Evolutionary conservation across 2,797 vertebrate species (phyloP).

Genomic region (Dromococcyx pavoninus): DNA sequence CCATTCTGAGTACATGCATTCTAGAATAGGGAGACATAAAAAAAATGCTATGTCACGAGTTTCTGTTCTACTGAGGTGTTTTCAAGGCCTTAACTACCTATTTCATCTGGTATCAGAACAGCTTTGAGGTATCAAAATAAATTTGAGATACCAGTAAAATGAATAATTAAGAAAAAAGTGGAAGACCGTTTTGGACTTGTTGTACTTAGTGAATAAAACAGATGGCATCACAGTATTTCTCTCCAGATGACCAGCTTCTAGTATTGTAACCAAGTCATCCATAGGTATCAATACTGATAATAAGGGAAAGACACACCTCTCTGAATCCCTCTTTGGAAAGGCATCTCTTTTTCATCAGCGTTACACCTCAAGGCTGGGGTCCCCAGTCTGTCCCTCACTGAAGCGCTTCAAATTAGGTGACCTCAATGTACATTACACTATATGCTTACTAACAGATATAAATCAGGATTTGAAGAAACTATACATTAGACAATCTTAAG

Average conservation of each 20-base stretch:
- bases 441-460: background rate
- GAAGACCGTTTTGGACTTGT: background rate
- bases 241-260: background rate
- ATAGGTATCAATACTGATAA: background rate
- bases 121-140: background rate
- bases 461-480: background rate
- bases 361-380: background rate
- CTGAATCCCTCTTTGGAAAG: background rate
- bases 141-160: background rate
- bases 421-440: background rate
- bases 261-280: background rate
- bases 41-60: fast-evolving
- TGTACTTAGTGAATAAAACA: background rate
- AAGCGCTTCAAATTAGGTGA: background rate
- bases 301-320: background rate
- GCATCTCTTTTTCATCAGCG: background rate
- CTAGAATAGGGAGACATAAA: background rate
- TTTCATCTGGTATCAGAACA: background rate
- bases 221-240: background rate
- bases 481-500: background rate
- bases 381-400: background rate
- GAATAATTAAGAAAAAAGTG: background rate
- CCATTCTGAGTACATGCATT: background rate
- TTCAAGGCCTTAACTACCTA: background rate
- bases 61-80: background rate